Base-by-base conservation (phyloP, 1,140 invertebrate species). In the Hypsibius dujardini region DNA sequence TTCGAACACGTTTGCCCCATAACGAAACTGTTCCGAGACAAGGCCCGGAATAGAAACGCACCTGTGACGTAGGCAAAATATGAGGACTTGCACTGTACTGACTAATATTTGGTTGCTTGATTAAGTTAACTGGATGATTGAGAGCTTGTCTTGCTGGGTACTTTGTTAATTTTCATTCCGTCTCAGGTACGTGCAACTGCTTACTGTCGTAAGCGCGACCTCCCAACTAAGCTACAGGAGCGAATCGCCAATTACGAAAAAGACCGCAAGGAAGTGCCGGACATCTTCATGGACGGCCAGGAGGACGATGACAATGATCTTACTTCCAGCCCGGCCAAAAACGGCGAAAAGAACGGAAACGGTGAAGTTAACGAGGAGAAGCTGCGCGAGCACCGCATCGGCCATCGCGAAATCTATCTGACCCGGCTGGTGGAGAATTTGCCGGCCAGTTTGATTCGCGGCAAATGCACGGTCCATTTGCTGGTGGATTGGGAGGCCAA, bases 401-500 rank as follows among this genome's bases (percentile, higher is more conserved):
- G 95, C 79, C 95, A 98, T 79, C 85, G 95, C 76, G 96, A 99
- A 83, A 84, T 99, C 74, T 99, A 98, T 83, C 84, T 98, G 62
- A 96, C 95, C 2, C 86, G 95, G 74, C 93, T 98, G 83, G 90
- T 97, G 73, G 95, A 98, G 83, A 97, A 92, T 46, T 84, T 98
- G 77, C 92, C 95, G 59, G 95, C 95, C 70, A 98, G 93, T 71
- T 91, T 95, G 82, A 99, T 99, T 77, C 85, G 96, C 77, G 95
- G 95, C 77, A 98, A 98, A 84, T 98, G 95, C 84, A 89, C 89
- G 73, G 95, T 99, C 74, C 96, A 94, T 70, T 84, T 98, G 72
- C 86, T 98, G 78, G 98, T 97, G 82, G 95, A 98, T 84, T 96
- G 93, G 69, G 95, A 98, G 83, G 90, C 90, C 74, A 83, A 95